These are phyloP conservation scores for Smutsia temminckii DNA, from an alignment of 2,797 vertebrate species.

Conservation along the genomic window DNA sequence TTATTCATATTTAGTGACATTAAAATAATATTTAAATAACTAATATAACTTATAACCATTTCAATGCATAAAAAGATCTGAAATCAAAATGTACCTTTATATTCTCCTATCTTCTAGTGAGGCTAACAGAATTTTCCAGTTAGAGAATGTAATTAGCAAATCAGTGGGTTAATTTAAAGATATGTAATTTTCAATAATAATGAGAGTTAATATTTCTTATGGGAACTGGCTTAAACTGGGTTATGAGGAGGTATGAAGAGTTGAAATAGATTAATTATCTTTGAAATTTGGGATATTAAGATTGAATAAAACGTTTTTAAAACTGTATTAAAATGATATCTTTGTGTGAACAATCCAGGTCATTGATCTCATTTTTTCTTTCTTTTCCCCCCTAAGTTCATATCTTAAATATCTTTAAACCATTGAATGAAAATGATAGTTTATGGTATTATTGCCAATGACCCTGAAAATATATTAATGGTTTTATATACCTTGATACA, in stretches of 20 bases:
- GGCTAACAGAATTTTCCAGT: slow-evolving; percentile 1
- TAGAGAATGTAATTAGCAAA: slow-evolving; percentile 45
- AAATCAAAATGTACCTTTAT: slow-evolving; percentile 1
- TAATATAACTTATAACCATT: background rate
- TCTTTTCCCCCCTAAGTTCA: background rate
- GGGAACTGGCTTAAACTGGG: slow-evolving; percentile 62
- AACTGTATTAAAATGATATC: slow-evolving; percentile 77
- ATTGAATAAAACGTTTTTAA: slow-evolving; percentile 78
- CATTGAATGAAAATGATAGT: background rate
- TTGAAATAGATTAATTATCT: slow-evolving; percentile 81
- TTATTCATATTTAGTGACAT: background rate
- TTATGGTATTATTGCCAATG: background rate
- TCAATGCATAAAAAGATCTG: background rate
- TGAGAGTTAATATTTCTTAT: slow-evolving; percentile 60
- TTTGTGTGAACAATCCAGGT: slow-evolving; percentile 74
- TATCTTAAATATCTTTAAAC: slow-evolving; percentile 7
- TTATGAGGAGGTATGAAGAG: slow-evolving; percentile 52
- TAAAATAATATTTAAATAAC: background rate
- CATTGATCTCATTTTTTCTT: background rate
- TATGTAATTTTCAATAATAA: slow-evolving; percentile 46
- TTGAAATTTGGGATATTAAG: slow-evolving; percentile 74
- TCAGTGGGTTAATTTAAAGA: slow-evolving; percentile 62
- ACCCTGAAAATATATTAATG: background rate
- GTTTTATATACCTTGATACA: background rate
- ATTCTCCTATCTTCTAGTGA: slow-evolving; percentile 9